A percentile compares a stretch with the other conserved stretches of the same genome.
Conservation (phyloP, 2,113 vertebrate species). For the Phyllostomus hastatus region DNA sequence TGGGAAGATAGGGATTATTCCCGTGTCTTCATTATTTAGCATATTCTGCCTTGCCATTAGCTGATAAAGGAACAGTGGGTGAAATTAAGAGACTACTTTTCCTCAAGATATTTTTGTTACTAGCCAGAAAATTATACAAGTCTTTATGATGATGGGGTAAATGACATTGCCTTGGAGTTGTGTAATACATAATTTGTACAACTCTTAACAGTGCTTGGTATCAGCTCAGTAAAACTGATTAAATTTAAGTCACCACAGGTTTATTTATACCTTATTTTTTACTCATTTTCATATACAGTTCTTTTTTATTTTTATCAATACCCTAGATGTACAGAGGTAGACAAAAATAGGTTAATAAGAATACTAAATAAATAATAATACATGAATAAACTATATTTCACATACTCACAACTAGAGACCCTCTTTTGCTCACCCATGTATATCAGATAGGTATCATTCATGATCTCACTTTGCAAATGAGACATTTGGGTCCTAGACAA, state of each 20-base stretch:
- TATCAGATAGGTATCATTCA: not conserved
- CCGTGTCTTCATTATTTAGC: not conserved
- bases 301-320: not conserved
- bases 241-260: not conserved
- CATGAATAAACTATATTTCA: not conserved
- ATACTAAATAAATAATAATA: not conserved
- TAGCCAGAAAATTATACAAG: not conserved
- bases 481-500: not conserved
- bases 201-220: not conserved
- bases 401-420: not conserved
- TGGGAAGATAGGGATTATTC: not conserved
- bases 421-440: not conserved
- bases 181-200: not conserved
- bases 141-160: not conserved
- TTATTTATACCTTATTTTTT: constrained; percentile 21
- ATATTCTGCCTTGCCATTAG: not conserved
- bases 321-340: not conserved
- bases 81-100: not conserved
- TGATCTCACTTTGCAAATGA: constrained; percentile 26
- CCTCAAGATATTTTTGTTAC: not conserved
- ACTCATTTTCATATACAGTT: not conserved
- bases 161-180: not conserved
- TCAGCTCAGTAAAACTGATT: not conserved
- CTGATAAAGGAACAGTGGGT: not conserved
- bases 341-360: not conserved